Conservation (phyloP, 2,113 vertebrate species). For the Macroglossus sobrinus region DNA sequence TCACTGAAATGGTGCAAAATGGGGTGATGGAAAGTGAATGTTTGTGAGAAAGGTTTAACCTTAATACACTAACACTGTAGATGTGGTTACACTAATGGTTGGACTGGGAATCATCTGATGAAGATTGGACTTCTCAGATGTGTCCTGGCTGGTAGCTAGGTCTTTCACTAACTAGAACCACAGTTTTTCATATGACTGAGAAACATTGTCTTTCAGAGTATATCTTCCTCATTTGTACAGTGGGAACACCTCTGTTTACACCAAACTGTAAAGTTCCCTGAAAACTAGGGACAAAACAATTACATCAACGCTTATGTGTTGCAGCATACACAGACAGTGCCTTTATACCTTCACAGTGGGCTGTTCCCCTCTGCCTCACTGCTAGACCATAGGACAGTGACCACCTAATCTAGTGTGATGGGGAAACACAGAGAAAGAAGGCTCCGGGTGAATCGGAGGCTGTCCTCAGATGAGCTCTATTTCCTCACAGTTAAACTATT, state of each 20-base stretch:
- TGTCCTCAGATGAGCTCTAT: background rate
- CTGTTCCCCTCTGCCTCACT: background rate
- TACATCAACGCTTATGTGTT: background rate
- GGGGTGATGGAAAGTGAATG: background rate
- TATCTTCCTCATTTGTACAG: background rate
- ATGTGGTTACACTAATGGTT: background rate
- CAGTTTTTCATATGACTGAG: background rate
- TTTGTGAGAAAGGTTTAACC: background rate
- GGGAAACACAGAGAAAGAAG: background rate
- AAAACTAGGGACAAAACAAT: background rate
- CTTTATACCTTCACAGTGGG: background rate
- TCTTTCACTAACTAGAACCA: background rate
- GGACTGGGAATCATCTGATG: background rate
- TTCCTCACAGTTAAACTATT: background rate
- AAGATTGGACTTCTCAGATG: background rate
- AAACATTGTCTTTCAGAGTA: background rate
- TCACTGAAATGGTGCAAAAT: background rate
- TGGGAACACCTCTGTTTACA: background rate
- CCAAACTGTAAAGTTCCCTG: background rate
- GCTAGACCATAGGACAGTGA: background rate
- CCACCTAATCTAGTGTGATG: background rate
- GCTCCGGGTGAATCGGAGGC: background rate
- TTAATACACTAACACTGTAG: background rate
- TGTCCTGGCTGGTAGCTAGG: background rate
- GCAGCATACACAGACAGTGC: background rate